These are phyloP conservation scores for Columba janthina DNA, from an alignment of 2,113 vertebrate species.

Conservation along the genomic window DNA sequence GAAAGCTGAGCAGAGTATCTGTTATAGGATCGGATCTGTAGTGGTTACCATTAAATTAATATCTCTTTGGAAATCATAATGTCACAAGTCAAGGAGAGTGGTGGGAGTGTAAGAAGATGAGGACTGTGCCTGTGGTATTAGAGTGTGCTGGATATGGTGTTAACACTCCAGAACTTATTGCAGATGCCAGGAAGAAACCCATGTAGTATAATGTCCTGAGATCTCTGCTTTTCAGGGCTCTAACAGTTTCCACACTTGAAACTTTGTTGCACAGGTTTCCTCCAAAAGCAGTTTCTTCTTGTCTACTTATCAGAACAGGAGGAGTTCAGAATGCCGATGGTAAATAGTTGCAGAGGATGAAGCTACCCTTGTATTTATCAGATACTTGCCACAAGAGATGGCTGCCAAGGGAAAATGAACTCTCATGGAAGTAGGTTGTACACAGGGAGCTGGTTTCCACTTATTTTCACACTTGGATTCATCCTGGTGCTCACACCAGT, in stretches of 20 bases:
- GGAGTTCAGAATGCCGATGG: neutral
- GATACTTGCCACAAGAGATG: neutral
- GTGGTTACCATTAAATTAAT: neutral
- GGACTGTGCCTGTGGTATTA: neutral
- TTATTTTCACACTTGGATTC: neutral
- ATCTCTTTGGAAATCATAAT: neutral
- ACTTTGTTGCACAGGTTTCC: neutral
- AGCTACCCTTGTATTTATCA: neutral
- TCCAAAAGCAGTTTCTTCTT: neutral
- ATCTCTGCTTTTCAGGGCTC: neutral
- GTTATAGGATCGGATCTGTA: neutral
- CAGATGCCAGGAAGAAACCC: neutral
- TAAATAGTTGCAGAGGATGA: neutral
- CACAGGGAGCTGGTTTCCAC: neutral
- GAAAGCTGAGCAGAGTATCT: neutral
- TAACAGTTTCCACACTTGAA: neutral
- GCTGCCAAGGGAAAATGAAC: neutral
- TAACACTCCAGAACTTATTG: neutral
- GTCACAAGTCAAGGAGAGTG: neutral
- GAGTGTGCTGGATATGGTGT: neutral
- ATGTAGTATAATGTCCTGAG: neutral
- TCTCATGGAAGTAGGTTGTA: neutral
- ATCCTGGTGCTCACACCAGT: neutral
- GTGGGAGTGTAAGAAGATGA: neutral
- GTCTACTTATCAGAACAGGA: neutral